Percentiles rank a stretch among this genome's conserved stretches.
Evolutionary conservation across 1,140 invertebrate species (phyloP).

Genomic region (Aphelenchoides fujianensis): DNA sequence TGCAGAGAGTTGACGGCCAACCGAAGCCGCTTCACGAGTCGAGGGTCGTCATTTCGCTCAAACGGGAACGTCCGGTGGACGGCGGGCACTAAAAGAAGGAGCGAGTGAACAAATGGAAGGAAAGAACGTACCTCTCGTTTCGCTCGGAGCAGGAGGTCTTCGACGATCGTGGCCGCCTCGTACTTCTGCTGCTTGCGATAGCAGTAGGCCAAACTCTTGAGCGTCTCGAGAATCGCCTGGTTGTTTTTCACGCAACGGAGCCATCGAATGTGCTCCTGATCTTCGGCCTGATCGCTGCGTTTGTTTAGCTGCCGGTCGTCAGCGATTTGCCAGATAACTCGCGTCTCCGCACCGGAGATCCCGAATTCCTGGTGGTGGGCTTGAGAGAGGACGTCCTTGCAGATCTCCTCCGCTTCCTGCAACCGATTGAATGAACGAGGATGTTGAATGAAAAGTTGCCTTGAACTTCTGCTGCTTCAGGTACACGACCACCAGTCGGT

Average conservation of each 20-base stretch:
- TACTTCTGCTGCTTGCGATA: constrained; percentile 97
- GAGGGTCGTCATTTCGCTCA: background rate
- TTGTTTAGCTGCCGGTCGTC: constrained; percentile 67
- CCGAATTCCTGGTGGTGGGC: constrained; percentile 97
- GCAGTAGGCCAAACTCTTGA: constrained; percentile 94
- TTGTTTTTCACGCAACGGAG: constrained; percentile 70
- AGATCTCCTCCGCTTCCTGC: constrained; percentile 86
- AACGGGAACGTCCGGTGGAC: background rate
- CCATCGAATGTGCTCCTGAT: constrained; percentile 9
- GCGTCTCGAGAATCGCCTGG: constrained; percentile 89
- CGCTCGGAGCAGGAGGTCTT: constrained; percentile 89
- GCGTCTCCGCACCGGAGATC: constrained; percentile 77
- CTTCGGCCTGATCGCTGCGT: constrained; percentile 43
- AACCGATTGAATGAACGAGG: constrained; percentile 10
- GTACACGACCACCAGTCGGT: constrained; percentile 96
- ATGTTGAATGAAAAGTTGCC: constrained; percentile 37
- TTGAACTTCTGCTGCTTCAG: constrained; percentile 98
- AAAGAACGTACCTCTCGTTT: constrained; percentile 74
- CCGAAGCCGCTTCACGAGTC: background rate
- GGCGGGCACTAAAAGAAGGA: background rate
- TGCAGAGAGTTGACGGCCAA: no score
- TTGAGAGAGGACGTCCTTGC: constrained; percentile 89
- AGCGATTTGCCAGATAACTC: constrained; percentile 98
- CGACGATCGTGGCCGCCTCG: constrained; percentile 94
- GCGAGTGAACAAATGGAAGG: background rate